Base-by-base conservation (phyloP, 2,888 invertebrate species). In the Conomelus anceps region DNA sequence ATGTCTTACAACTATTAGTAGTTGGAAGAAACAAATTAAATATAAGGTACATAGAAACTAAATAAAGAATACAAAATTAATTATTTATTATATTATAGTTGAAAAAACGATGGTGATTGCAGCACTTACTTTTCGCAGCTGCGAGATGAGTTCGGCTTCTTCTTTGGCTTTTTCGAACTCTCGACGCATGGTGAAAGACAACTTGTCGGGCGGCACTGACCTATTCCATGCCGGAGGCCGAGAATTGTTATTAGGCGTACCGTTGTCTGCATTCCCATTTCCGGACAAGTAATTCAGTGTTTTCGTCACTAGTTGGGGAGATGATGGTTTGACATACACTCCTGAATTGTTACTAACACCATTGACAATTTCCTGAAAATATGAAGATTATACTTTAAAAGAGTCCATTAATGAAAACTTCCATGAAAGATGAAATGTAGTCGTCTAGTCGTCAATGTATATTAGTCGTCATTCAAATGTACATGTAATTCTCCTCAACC, bases 81-180 rank as follows among this genome's bases (percentile, higher is more conserved):
- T 1, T 17, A 34, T 17, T 1, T 34, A 17, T 11, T 1, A 34
- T 1, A 34, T 34, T 6, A 1, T 11, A 9, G 13, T 17, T 34
- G 34, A 3, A 34, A 17, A 34, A 34, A 17, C 13, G 1, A 9
- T 17, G 11, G 11, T 17, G 24, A n/a, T 87, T 29, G 13, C 22
- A 20, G 13, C 90, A 93, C 95, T 95, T 93, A 98, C 98, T 94
- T 94, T 95, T 94, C 98, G 95, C 91, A 98, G 94, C 93, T 97
- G 97, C 91, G 96, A 96, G 92, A 98, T 95, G 92, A 98, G 94
- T 92, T 98, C 97, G 7, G 96, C 96, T 93, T 98, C 98, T 93
- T 98, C 98, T 93, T 97, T 96, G 92, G 98, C 97, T 92, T 97
- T 97, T 93, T 98, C 98, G 91, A 98, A 97, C 93, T 98, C 98